Base-by-base conservation (phyloP, 2,888 invertebrate genomes). In the Chymomyza fuscimana region DNA sequence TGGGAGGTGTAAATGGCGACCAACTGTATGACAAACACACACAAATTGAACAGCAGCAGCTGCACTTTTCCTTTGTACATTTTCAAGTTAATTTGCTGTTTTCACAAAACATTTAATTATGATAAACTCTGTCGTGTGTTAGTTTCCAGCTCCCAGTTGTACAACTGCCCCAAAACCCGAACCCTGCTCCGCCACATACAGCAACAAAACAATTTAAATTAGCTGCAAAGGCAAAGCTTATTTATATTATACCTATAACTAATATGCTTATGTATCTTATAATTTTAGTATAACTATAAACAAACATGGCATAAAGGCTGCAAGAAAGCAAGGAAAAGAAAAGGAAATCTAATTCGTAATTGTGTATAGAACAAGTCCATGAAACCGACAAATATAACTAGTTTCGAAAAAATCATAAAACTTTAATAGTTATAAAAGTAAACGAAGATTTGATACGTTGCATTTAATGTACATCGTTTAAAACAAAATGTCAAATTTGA, bases 261-360 rank as follows among this genome's bases (percentile, higher is more conserved):
- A 65, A 52, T 87, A 82, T 67, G 66, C 63, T 74, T 77, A 82
- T 80, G 79, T 87, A 83, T 87, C 60, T 86, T 83, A 81, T 87
- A 83, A 72, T 73, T 81, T 87, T 83, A 83, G 88, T 67, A 67
- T 74, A 75, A 75, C 73, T 70, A 46, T 46, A 12, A 46, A 46
- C 40, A 46, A 46, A 7, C 40, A 76, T 74, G 80, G 80, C 74
- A 75, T 69, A 60, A 70, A 67, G 81, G 78, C 74, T 74, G 73
- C 74, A 75, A 75, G 29, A 65, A 76, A 74, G 67, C 71, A 70
- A 69, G 72, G 63, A 52, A 75, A 75, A 72, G 77, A 40, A 62
- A 19, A 22, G 62, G 3, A 25, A 59, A 10, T 59, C 15, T 22
- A 63, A 65, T 12, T 68, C 63, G 58, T 25, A 61, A 54, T 52